phyloP scores from a whole-genome alignment of 2,113 vertebrate genomes.

The Equus przewalskii region DNA sequence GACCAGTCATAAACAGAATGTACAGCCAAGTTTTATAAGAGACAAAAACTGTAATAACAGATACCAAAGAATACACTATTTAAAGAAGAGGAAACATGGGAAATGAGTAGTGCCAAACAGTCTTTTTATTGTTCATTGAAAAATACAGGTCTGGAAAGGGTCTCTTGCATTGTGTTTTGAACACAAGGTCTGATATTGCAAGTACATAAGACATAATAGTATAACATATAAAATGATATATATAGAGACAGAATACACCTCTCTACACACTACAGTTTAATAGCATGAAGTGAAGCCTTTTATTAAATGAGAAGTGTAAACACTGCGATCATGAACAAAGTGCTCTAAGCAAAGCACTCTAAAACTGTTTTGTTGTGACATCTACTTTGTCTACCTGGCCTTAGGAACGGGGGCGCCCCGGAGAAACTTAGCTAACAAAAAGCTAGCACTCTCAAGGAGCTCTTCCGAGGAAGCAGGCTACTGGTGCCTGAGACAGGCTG shows the following conservation, averaged over 20 bases:
- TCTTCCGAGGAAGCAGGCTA: not conserved
- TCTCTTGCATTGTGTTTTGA: not conserved
- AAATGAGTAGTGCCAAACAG: slow-evolving; percentile 33
- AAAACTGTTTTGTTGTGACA: not conserved
- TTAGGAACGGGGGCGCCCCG: not conserved
- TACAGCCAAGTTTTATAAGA: slow-evolving; percentile 34
- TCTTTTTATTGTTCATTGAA: slow-evolving; percentile 74
- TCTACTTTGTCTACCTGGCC: not conserved
- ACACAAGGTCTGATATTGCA: not conserved
- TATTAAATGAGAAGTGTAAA: slow-evolving; percentile 54
- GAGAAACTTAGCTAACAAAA: not conserved
- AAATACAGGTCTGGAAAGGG: slow-evolving; percentile 60
- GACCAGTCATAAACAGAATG: slow-evolving; percentile 5
- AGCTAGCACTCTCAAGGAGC: not conserved
- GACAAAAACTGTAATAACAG: not conserved
- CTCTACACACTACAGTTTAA: slow-evolving; percentile 55
- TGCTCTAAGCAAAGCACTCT: slow-evolving; percentile 54
- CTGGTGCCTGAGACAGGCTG: not conserved
- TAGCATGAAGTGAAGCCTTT: slow-evolving; percentile 1
- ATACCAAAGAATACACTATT: not conserved
- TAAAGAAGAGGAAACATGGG: slow-evolving; percentile 46
- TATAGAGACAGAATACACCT: not conserved
- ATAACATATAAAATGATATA: slow-evolving; percentile 47
- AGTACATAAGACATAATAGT: not conserved
- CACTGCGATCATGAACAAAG: slow-evolving; percentile 26